These are phyloP conservation scores for Leucosticte australis DNA, from an alignment of 2,113 vertebrate genomes.

Conservation along the genomic window DNA sequence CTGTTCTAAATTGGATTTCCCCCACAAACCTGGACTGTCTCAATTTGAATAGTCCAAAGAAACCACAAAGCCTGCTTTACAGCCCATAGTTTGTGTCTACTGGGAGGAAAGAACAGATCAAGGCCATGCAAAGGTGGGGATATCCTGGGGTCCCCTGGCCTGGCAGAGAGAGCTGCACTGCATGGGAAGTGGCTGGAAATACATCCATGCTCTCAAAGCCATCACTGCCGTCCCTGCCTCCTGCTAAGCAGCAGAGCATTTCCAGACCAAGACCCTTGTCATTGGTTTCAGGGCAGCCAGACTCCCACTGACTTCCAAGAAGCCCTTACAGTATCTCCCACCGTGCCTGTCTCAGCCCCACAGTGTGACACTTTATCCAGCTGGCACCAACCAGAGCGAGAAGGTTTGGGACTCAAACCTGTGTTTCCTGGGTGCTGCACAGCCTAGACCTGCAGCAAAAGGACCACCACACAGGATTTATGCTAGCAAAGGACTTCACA, in stretches of 20 bases:
- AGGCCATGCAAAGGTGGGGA: not conserved
- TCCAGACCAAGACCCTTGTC: not conserved
- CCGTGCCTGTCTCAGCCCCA: rapidly evolving
- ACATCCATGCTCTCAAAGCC: not conserved
- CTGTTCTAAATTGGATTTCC: constrained; percentile 17
- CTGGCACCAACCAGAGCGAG: rapidly evolving
- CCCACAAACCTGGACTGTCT: not conserved
- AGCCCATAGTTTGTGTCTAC: not conserved
- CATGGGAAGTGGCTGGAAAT: not conserved
- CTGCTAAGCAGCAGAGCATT: not conserved
- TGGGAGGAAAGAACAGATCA: not conserved
- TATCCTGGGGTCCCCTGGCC: not conserved
- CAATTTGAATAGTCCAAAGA: not conserved
- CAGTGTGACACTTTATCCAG: not conserved
- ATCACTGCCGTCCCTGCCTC: not conserved
- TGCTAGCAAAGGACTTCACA: not conserved
- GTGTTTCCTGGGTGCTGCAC: not conserved
- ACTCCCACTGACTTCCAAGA: not conserved
- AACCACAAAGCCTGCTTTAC: not conserved
- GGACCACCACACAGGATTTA: not conserved
- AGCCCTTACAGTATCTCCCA: not conserved
- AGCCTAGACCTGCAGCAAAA: not conserved
- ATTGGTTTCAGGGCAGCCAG: not conserved
- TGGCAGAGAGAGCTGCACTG: not conserved
- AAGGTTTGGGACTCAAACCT: not conserved